Conservation (phyloP, 2,797 vertebrate genomes). For the Carcharodon carcharias region DNA sequence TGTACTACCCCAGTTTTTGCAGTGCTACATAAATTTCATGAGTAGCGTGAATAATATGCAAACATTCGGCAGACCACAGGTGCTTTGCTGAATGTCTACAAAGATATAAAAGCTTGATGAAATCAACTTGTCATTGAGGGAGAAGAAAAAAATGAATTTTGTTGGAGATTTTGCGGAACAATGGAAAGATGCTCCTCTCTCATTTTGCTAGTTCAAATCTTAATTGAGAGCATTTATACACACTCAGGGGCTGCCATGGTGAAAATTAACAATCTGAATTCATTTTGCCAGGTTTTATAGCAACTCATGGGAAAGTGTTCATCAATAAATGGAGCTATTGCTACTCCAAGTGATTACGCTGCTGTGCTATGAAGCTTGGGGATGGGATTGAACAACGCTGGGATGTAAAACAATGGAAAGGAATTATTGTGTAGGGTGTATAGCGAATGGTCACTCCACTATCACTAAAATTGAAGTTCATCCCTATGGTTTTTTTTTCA, state of each 20-base stretch:
- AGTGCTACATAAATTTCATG: neutral
- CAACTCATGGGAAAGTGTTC: neutral
- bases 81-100: neutral
- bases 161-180: neutral
- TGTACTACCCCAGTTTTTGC: neutral
- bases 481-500: neutral
- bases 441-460: neutral
- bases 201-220: neutral
- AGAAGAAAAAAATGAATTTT: neutral
- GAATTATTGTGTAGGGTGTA: neutral
- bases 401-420: neutral
- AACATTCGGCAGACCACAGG: neutral
- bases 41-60: neutral
- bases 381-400: neutral
- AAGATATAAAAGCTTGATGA: neutral
- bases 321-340: neutral
- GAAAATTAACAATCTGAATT: neutral
- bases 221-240: neutral
- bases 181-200: neutral
- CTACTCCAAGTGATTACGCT: neutral
- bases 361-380: neutral
- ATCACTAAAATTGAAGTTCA: neutral
- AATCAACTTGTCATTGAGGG: neutral
- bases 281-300: neutral
- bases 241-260: neutral